Evolutionary conservation across 2,888 invertebrate species (phyloP), one percentile per base, ranked within the genome.

Genomic region (Crematogaster levior): DNA sequence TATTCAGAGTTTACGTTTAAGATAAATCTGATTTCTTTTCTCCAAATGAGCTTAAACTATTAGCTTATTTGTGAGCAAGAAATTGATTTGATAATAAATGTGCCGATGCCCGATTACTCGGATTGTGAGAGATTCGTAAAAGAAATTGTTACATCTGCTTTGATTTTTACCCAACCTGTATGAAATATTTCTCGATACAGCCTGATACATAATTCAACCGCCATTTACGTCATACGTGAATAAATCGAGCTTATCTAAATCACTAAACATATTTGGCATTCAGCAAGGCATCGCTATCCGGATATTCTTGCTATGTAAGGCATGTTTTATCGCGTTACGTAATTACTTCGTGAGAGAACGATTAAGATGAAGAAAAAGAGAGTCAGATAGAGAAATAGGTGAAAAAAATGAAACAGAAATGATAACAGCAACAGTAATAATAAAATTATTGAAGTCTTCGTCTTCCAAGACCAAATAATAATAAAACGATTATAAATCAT

Each of bases 181-280:
- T 51, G 24, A 53, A 37, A 63, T 63, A 27, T 65, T 53, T 58
- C 30, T 27, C 51, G 12, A 63, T 6, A 27, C 30, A 30, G 18
- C 15, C 10, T 60, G 27, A 73, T 46, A 24, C 18, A 18, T 18
- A 46, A 9, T 10, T n/a, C 43, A 2, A 1, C 3, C 21, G 37
- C 6, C 37, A 15, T 75, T 75, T 65, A 75, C 66, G 66, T 75
- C 66, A 75, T n/a, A 34, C 56, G 10, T n/a, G n/a, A 27, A 46
- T 27, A 75, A 65, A 43, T 34, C 43, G 21, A n/a, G 30, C 18
- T 53, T 73, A 68, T 77, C 43, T 72, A 65, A 81, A 82, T 74
- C 70, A 63, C 63, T 80, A 58, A 80, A 80, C 15, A 81, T 46
- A 60, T 74, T 70, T 70, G 37, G 40, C 48, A 80, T 77, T 77